Evolutionary conservation across 2,888 invertebrate genomes (phyloP).

Genomic region (Ellobium chinense): DNA sequence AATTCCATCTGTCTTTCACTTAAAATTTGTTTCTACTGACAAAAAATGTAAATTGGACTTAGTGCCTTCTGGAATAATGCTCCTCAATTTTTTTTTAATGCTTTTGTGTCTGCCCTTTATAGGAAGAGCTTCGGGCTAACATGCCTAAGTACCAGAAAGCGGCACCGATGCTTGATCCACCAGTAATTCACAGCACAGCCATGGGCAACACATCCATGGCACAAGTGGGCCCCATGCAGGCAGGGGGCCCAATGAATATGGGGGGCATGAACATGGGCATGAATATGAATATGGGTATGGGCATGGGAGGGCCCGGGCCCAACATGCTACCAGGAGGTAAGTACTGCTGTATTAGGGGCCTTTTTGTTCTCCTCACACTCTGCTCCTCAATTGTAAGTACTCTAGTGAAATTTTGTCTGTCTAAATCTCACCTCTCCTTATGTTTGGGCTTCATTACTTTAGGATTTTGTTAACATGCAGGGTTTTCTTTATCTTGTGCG

Average conservation of each 20-base stretch:
- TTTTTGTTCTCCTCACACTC: too few species aligned
- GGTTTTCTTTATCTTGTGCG: too few species aligned
- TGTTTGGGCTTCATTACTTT: too few species aligned
- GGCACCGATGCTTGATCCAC: neutral
- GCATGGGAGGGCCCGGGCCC: conserved; percentile 35
- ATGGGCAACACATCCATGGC: conserved; percentile 16
- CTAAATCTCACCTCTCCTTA: too few species aligned
- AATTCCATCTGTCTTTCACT: too few species aligned
- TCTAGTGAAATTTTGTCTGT: too few species aligned
- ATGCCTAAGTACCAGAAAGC: conserved; percentile 47
- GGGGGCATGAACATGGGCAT: conserved; percentile 30
- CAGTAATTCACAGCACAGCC: neutral
- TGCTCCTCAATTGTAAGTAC: conserved; percentile 37
- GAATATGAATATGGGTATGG: conserved; percentile 47
- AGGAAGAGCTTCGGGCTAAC: conserved; percentile 52
- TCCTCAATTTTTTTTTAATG: too few species aligned
- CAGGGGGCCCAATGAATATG: conserved; percentile 26
- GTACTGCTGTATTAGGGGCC: neutral
- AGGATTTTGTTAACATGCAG: too few species aligned
- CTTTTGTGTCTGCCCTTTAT: too few species aligned
- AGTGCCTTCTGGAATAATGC: neutral
- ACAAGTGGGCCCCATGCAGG: conserved; percentile 27
- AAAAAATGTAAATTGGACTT: too few species aligned
- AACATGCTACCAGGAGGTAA: conserved; percentile 45
- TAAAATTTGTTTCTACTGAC: too few species aligned